Evolutionary conservation across 2,113 vertebrate genomes (phyloP).

Genomic region (Patagioenas fasciata): DNA sequence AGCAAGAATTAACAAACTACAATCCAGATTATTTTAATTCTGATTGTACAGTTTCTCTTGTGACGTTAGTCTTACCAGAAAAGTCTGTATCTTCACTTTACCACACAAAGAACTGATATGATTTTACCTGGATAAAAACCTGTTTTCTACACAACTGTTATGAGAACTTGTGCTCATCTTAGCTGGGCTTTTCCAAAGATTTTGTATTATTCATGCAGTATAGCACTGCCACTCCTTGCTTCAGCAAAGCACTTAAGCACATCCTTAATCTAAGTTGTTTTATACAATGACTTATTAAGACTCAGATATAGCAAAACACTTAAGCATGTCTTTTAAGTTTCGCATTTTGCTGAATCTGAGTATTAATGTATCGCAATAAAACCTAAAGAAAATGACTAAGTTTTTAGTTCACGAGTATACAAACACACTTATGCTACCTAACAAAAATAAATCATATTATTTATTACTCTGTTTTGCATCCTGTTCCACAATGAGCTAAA

Average conservation of each 20-base stretch:
- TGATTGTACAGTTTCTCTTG: not conserved
- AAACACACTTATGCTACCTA: not conserved
- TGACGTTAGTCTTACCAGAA: not conserved
- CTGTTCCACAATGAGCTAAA: not conserved
- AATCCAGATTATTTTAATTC: not conserved
- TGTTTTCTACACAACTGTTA: not conserved
- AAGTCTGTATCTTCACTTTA: not conserved
- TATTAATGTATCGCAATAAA: not conserved
- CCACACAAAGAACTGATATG: not conserved
- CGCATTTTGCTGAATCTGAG: not conserved
- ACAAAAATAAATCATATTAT: conserved; percentile 31
- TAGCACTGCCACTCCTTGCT: not conserved
- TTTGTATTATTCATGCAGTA: not conserved
- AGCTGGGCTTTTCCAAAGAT: not conserved
- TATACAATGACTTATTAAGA: not conserved
- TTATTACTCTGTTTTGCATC: conserved; percentile 12
- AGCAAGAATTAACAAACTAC: not conserved
- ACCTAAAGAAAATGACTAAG: not conserved
- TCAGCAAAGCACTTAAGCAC: not conserved
- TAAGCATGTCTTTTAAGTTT: not conserved
- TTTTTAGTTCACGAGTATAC: not conserved
- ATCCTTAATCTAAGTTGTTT: not conserved
- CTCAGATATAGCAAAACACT: not conserved
- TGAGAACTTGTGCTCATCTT: not conserved
- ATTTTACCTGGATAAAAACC: not conserved